Base-by-base conservation (phyloP, 2,888 invertebrate genomes). In the Idaea aversata region DNA sequence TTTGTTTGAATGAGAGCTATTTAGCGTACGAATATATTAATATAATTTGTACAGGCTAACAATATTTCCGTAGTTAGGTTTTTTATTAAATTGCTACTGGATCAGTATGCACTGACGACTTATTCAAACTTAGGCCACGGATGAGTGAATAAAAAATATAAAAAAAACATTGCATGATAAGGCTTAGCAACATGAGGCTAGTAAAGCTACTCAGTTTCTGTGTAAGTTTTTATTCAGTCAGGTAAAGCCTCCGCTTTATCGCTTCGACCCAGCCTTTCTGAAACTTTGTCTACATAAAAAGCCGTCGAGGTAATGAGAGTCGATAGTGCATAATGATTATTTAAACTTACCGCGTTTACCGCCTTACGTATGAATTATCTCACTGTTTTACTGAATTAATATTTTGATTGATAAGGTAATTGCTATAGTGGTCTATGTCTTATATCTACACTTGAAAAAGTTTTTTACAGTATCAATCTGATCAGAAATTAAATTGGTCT, bases 1-100 rank as follows among this genome's bases (percentile, higher is more conserved):
- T 87, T 86, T 80, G 74, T 81, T 80, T 78, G 80, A 77, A 80
- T 77, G 84, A 86, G 87, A 87, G 85, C 82, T 82, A 84, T 75
- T 77, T 81, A 81, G 83, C 84, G 76, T 80, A 82, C 79, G 81
- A 85, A 85, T 86, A 86, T 85, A 85, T 85, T 82, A 85, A 83
- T 85, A 84, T 82, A 82, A 82, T 87, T 88, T 88, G 85, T 86
- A 88, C 85, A 86, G 83, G 83, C 87, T 83, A 85, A 85, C 77
- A 73, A 69, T 76, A 75, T 72, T 70, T 7, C 47, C 13, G 69
- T 75, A 75, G 68, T 72, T 79, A 71, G 75, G 70, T 73, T 78
- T 67, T 70, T 76, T 77, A n/a, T 72, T 73, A 75, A 73, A 47
- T 47, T 73, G 72, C 72, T 71, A 69, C 72, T 63, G 65, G 65